These are phyloP conservation scores for Antennarius maculatus DNA, from an alignment of 2,797 vertebrate genomes.

Conservation along the genomic window DNA sequence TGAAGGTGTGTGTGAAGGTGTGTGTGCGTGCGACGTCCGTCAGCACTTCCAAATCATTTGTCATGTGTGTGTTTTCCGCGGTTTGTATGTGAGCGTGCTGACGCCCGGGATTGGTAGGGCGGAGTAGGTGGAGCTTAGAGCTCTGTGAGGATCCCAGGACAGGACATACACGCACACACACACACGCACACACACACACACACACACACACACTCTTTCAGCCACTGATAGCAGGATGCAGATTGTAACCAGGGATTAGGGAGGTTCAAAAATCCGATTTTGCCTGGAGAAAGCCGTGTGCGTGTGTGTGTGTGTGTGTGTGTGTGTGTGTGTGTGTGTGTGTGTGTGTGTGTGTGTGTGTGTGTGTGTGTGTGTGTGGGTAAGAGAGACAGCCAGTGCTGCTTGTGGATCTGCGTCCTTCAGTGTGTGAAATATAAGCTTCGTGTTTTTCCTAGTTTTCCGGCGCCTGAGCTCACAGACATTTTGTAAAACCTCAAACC, in stretches of 20 bases:
- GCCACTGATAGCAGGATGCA: conserved; percentile 87
- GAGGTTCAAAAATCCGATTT: conserved; percentile 92
- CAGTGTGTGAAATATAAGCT: conserved; percentile 58
- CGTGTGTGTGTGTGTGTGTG: conserved; percentile 34
- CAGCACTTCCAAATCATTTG: conserved; percentile 55
- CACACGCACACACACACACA: conserved; percentile 7
- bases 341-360: conserved; percentile 37
- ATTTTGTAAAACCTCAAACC: conserved; percentile 66
- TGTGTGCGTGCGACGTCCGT: conserved; percentile 50
- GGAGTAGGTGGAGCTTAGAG: conserved; percentile 59
- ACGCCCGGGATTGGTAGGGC: conserved; percentile 54
- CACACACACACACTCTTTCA: conserved; percentile 48
- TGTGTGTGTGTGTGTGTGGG: conserved; percentile 22
- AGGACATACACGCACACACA: conserved; percentile 1
- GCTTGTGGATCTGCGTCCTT: conserved; percentile 41
- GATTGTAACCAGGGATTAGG: conserved; percentile 91
- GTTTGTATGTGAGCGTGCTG: conserved; percentile 50
- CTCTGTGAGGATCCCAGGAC: conserved; percentile 63
- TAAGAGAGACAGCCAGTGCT: conserved; percentile 14
- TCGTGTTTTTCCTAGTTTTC: conserved; percentile 84
- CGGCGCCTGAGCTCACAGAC: conserved; percentile 62
- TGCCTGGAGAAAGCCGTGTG: conserved; percentile 82
- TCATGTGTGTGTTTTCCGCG: conserved; percentile 39
- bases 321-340: conserved; percentile 55
- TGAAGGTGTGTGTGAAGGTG: conserved; percentile 17